Conservation (phyloP, 2,888 invertebrate genomes). For the Sminthurinus aureus region DNA sequence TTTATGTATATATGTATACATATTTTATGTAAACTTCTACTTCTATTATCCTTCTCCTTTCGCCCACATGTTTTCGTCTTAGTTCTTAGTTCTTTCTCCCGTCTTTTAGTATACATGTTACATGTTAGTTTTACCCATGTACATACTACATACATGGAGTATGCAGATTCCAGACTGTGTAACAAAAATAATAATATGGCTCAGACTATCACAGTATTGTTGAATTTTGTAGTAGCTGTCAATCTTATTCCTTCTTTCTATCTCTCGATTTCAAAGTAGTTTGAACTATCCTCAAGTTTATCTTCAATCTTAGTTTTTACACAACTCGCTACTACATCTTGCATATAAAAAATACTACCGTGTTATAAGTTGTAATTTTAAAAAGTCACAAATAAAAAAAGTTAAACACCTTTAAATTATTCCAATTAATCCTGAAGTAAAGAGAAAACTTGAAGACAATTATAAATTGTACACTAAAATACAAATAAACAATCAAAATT, state of each 20-base stretch:
- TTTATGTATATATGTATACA: background rate
- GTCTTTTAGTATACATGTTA: background rate
- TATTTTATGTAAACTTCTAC: background rate
- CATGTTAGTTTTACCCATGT: too few species aligned
- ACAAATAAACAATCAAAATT: too few species aligned
- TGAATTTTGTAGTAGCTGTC: constrained; percentile 16
- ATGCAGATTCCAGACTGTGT: background rate
- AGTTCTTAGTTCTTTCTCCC: background rate
- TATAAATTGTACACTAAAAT: too few species aligned
- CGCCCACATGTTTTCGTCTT: background rate
- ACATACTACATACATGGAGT: too few species aligned
- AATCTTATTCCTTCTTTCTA: constrained; percentile 24
- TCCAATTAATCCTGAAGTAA: too few species aligned
- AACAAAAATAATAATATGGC: background rate
- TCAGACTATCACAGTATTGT: background rate
- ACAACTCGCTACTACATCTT: background rate
- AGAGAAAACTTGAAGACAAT: too few species aligned
- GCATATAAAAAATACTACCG: too few species aligned
- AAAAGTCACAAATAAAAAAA: too few species aligned
- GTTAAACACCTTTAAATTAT: too few species aligned
- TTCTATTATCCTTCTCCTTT: background rate
- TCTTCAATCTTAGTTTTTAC: background rate
- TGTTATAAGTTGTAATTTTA: too few species aligned
- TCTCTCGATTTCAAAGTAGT: background rate
- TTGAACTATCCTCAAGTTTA: background rate